Base-by-base conservation (phyloP, 1,140 invertebrate genomes). In the Nylanderia fulva region DNA sequence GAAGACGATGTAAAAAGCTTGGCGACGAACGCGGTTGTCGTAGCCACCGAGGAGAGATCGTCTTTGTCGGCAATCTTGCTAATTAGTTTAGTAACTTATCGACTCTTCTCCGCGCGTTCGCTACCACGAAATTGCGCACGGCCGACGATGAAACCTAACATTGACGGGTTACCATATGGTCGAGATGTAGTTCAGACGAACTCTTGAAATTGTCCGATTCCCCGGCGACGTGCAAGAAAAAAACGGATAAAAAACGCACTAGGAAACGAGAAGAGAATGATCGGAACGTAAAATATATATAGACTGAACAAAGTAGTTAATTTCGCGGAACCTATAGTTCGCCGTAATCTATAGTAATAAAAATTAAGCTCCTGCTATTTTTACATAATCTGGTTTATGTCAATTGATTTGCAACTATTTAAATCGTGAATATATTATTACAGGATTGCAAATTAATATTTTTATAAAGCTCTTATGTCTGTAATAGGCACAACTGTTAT, bases 21-120 rank as follows among this genome's bases (percentile, higher is more conserved):
- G 91, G 85, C 92, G 88, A 93, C 91, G 90, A 90, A 92, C 91
- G 87, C 90, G 85, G 72, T 88, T 90, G 90, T 61, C 66, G 76
- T 74, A 85, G 84, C 82, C 82, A 66, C 69, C 76, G 86, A 88
- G 85, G 89, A 85, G 88, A 92, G 90, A 88, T 91, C 86, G 87
- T 93, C 94, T 95, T 95, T 94, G 94, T 94, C 94, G 94, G 94
- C 94, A 89, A 91, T 36, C 86, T 88, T 92, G 93, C 93, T 95
- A 94, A 95, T 95, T 94, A 94, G 94, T 95, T 95, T 94, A 94
- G 94, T 93, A 94, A 94, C 93, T 95, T 95, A 95, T 95, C 92
- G 94, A 93, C 91, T 91, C 90, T 86, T 85, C 85, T 86, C 84
- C 86, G 91, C 76, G 64, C 54, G 33, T 72, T 11, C 42, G 79